phyloP scores from a whole-genome alignment of 2,888 invertebrate species.

The Cylindroiulus punctatus region DNA sequence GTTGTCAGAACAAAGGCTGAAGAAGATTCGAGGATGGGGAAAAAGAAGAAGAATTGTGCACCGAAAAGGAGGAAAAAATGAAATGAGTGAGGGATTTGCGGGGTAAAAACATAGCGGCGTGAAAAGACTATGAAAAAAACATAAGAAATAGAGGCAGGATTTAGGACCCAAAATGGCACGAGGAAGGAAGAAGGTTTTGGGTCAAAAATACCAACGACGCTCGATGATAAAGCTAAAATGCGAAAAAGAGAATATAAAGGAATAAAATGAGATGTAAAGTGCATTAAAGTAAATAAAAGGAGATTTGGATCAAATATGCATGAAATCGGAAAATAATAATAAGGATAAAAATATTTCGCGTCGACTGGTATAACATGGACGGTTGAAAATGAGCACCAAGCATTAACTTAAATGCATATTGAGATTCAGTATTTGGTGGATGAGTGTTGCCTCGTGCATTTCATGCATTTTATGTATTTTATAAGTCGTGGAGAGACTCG shows the following conservation, averaged over 20 bases:
- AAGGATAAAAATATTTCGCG: too few relatives aligned
- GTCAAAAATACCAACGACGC: not conserved
- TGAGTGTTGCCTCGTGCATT: too few relatives aligned
- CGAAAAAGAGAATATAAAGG: not conserved
- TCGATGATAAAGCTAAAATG: not conserved
- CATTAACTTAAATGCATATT: too few relatives aligned
- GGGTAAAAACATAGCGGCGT: not conserved
- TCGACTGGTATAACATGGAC: too few relatives aligned
- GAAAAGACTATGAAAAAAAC: not conserved
- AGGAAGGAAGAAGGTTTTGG: constrained; percentile 15
- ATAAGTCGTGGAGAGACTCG: too few relatives aligned
- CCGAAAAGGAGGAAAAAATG: not conserved
- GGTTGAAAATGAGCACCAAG: too few relatives aligned
- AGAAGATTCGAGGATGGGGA: not conserved
- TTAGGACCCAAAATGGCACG: not conserved
- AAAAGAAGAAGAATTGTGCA: not conserved
- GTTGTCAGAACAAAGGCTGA: constrained; percentile 24
- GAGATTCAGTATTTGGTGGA: too few relatives aligned
- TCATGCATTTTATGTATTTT: too few relatives aligned
- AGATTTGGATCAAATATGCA: constrained; percentile 16
- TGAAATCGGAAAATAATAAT: not conserved
- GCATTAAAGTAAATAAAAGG: not conserved
- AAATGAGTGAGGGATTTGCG: not conserved
- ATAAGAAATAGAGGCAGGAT: constrained; percentile 26
- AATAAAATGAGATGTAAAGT: constrained; percentile 29